Percentiles rank a stretch among this genome's conserved stretches.
Evolutionary conservation across 2,888 invertebrate genomes (phyloP).

Genomic region (Aphodius sticticus): DNA sequence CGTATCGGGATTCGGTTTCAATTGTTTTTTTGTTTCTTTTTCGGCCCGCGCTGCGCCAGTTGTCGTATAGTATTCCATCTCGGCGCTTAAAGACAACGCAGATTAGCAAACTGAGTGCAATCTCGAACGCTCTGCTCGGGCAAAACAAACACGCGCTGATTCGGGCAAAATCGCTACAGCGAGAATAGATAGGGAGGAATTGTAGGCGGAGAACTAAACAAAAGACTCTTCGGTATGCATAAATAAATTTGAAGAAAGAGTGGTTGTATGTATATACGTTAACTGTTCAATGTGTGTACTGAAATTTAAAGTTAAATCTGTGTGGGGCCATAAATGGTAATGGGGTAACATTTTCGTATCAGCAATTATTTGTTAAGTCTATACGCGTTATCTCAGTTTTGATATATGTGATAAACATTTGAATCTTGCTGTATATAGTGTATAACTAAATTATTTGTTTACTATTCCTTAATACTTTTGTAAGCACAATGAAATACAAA

Average conservation of each 20-base stretch:
- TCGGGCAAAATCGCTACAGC: not conserved
- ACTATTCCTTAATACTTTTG: too few relatives aligned
- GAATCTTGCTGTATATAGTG: too few relatives aligned
- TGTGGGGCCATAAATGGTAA: too few relatives aligned
- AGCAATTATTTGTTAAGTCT: too few relatives aligned
- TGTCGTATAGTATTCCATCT: not conserved
- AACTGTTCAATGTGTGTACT: not conserved
- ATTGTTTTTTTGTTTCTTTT: not conserved
- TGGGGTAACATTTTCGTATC: too few relatives aligned
- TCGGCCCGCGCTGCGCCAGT: not conserved
- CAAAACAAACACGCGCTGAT: conserved; percentile 4
- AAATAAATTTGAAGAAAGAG: not conserved
- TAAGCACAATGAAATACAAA: too few relatives aligned
- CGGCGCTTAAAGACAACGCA: not conserved
- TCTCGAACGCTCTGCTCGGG: not conserved
- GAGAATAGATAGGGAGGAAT: not conserved
- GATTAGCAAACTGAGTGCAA: not conserved
- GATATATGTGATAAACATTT: too few relatives aligned
- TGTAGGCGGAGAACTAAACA: not conserved
- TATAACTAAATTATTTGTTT: too few relatives aligned
- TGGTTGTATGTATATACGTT: not conserved
- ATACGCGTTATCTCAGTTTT: too few relatives aligned
- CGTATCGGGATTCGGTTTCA: not conserved
- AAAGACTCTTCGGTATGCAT: not conserved
- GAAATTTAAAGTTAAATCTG: too few relatives aligned